A percentile compares a stretch with the other conserved stretches of the same genome.
These are phyloP conservation scores for Leptodactylus fuscus DNA, from an alignment of 2,113 vertebrate genomes.

Conservation along the genomic window DNA sequence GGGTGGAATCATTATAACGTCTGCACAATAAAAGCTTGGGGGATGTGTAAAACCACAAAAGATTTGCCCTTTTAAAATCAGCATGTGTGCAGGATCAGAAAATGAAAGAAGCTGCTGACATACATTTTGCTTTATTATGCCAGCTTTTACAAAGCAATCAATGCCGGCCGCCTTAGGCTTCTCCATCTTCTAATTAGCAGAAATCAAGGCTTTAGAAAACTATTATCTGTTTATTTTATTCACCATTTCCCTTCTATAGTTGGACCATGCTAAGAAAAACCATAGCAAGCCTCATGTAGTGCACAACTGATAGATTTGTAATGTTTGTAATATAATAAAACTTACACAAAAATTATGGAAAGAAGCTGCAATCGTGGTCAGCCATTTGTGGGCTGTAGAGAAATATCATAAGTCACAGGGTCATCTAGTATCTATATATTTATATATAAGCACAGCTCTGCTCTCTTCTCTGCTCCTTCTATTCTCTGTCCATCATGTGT, in stretches of 20 bases:
- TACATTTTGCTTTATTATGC: not conserved
- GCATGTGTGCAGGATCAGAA: conserved; percentile 10
- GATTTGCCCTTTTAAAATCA: conserved; percentile 22
- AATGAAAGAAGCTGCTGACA: conserved; percentile 1
- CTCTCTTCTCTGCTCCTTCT: too few relatives aligned
- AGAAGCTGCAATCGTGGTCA: too few relatives aligned
- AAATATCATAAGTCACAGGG: too few relatives aligned
- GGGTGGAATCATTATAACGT: not conserved
- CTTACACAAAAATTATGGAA: too few relatives aligned
- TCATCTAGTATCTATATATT: too few relatives aligned
- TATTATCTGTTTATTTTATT: not conserved
- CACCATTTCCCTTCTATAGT: not conserved
- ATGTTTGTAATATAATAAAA: not conserved
- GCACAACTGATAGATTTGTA: not conserved
- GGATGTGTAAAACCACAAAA: conserved; percentile 4
- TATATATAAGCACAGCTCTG: too few relatives aligned
- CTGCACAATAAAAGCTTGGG: not conserved
- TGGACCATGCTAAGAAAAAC: not conserved
- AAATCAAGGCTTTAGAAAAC: not conserved
- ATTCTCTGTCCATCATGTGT: too few relatives aligned
- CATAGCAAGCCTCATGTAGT: not conserved
- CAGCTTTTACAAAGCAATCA: conserved; percentile 20
- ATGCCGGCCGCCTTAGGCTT: not conserved
- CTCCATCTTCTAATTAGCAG: conserved; percentile 28
- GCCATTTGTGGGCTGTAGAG: too few relatives aligned